A percentile compares a stretch with the other conserved stretches of the same genome.
Conservation (phyloP, 2,888 invertebrate genomes). For the Endomychus coccineus region DNA sequence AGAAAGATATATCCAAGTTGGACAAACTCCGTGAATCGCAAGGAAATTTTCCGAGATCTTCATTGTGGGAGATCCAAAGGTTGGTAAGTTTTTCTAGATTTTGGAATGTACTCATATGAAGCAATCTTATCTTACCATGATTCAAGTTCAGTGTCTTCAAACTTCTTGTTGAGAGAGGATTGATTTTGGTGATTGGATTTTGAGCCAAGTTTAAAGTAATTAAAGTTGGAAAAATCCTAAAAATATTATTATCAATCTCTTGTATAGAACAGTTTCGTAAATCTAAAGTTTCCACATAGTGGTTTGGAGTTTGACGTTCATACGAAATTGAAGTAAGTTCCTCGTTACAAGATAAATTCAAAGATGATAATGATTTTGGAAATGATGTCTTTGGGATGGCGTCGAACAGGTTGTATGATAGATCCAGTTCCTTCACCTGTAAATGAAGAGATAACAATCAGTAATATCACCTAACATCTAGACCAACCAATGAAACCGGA, state of each 20-base stretch:
- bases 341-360: slow-evolving; percentile 10
- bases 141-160: slow-evolving; percentile 49
- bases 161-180: slow-evolving; percentile 24
- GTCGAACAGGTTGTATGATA: slow-evolving; percentile 11
- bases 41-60: slow-evolving; percentile 42
- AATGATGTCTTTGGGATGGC: no score
- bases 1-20: slow-evolving; percentile 54
- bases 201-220: slow-evolving; percentile 17
- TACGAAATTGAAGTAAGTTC: slow-evolving; percentile 3
- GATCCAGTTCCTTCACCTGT: slow-evolving; percentile 10
- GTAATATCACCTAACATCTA: no score
- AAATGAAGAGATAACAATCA: slow-evolving; percentile 8
- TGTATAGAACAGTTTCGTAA: slow-evolving; percentile 9
- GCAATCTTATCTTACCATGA: slow-evolving; percentile 49
- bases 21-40: slow-evolving; percentile 50
- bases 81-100: slow-evolving; percentile 53
- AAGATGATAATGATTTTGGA: slow-evolving; percentile 4
- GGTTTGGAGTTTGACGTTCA: slow-evolving; percentile 4
- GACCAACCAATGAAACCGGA: no score
- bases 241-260: slow-evolving; percentile 11
- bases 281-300: slow-evolving; percentile 6
- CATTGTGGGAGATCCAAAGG: slow-evolving; percentile 57
- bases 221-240: slow-evolving; percentile 15
- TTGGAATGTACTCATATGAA: slow-evolving; percentile 49
- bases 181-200: slow-evolving; percentile 16